Evolutionary conservation across 2,888 invertebrate species (phyloP).

Genomic region (Caenorhabditis doughertyi): DNA sequence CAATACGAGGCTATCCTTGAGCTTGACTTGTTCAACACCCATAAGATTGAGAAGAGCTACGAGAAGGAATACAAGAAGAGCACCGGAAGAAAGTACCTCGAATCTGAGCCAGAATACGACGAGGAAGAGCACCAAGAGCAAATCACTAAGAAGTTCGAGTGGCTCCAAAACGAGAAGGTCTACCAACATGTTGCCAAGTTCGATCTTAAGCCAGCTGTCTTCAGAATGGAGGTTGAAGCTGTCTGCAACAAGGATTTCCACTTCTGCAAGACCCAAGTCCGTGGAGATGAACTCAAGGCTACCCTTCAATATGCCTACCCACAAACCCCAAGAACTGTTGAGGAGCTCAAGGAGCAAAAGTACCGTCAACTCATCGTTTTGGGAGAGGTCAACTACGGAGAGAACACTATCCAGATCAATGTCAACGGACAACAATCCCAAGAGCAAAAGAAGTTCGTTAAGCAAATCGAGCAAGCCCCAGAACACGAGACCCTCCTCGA

Average conservation of each 20-base stretch:
- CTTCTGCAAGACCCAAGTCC: slow-evolving; percentile 66
- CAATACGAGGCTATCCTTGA: slow-evolving; percentile 57
- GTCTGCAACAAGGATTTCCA: slow-evolving; percentile 65
- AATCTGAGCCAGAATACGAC: slow-evolving; percentile 62
- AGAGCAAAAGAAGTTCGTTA: slow-evolving; percentile 71
- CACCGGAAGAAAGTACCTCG: slow-evolving; percentile 50
- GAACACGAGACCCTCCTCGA: slow-evolving; percentile 67
- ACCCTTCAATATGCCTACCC: slow-evolving; percentile 65
- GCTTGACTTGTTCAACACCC: slow-evolving; percentile 62
- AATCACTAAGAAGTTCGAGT: slow-evolving; percentile 61
- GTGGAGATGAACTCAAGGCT: slow-evolving; percentile 60
- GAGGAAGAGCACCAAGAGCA: slow-evolving; percentile 58
- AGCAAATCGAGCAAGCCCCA: slow-evolving; percentile 62
- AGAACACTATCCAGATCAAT: slow-evolving; percentile 64
- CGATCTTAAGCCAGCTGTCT: slow-evolving; percentile 60
- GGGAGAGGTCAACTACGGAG: slow-evolving; percentile 57
- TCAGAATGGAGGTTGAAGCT: slow-evolving; percentile 58
- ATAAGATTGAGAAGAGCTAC: slow-evolving; percentile 57
- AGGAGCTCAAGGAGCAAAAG: slow-evolving; percentile 66
- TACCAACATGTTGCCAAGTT: slow-evolving; percentile 64
- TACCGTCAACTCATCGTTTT: slow-evolving; percentile 65
- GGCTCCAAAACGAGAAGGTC: slow-evolving; percentile 66
- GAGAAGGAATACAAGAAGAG: slow-evolving; percentile 61
- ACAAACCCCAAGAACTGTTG: slow-evolving; percentile 56
- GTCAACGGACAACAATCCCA: slow-evolving; percentile 67